Evolutionary conservation across 2,797 vertebrate species (phyloP).

Genomic region (Molothrus aeneus): DNA sequence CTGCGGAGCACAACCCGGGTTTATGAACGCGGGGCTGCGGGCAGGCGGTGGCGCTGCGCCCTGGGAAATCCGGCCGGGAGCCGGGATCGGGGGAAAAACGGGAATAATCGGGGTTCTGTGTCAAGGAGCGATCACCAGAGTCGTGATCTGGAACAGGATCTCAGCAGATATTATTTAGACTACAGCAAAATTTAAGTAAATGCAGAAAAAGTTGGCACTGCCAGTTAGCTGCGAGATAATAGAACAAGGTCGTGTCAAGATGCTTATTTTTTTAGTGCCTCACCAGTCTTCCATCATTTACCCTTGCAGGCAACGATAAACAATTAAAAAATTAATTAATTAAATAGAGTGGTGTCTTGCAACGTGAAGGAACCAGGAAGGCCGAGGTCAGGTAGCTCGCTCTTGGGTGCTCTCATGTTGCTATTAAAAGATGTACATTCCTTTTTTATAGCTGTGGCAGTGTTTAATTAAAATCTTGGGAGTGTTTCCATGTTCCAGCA

Average conservation of each 20-base stretch:
- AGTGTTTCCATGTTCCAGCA: not conserved
- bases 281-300: not conserved
- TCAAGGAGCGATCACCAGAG: not conserved
- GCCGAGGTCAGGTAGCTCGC: rapidly evolving
- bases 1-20: rapidly evolving
- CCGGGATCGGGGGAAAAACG: rapidly evolving
- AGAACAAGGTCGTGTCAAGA: not conserved
- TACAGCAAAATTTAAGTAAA: not conserved
- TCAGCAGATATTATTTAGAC: not conserved
- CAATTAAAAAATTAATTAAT: not conserved
- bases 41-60: slow-evolving; percentile 40
- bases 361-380: not conserved
- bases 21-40: rapidly evolving
- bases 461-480: not conserved
- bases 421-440: not conserved
- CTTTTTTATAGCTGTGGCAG: not conserved
- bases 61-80: not conserved
- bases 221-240: not conserved
- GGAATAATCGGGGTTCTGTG: not conserved
- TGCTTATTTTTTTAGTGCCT: not conserved
- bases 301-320: not conserved
- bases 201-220: not conserved
- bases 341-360: not conserved
- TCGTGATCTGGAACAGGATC: rapidly evolving
- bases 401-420: not conserved